phyloP scores from a whole-genome alignment of 2,797 vertebrate genomes.

The Lagodon rhomboides region DNA sequence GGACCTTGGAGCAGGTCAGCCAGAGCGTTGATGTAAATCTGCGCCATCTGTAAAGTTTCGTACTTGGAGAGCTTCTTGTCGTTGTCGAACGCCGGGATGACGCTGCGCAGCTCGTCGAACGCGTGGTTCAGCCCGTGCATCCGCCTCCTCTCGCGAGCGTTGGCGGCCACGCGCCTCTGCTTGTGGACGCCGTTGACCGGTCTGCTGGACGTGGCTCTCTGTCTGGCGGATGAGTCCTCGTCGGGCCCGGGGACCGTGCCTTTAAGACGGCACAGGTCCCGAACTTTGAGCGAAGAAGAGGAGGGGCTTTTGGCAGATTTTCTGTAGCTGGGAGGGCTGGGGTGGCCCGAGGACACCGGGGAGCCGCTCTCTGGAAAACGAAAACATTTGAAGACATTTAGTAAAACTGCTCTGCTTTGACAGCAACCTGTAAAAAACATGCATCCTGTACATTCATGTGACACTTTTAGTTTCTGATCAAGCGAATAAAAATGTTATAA shows the following conservation, averaged over 20 bases:
- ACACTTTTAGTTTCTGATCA: not conserved
- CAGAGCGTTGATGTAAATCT: constrained; percentile 97
- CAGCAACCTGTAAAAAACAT: not conserved
- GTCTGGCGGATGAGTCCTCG: constrained; percentile 71
- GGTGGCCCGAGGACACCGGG: constrained; percentile 74
- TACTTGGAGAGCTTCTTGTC: constrained; percentile 99
- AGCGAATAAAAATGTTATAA: not conserved
- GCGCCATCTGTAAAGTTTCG: constrained; percentile 97
- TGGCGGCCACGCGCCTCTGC: constrained; percentile 94
- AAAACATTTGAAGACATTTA: not conserved
- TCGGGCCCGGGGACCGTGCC: constrained; percentile 68
- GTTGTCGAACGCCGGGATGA: constrained; percentile 96
- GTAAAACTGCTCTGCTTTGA: not conserved
- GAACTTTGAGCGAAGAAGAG: constrained; percentile 80
- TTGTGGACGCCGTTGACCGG: constrained; percentile 88
- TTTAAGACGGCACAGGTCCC: constrained; percentile 84
- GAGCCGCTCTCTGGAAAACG: constrained; percentile 78
- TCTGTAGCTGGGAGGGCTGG: constrained; percentile 78
- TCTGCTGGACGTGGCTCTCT: constrained; percentile 87
- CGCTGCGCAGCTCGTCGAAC: constrained; percentile 96
- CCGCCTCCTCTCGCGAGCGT: constrained; percentile 93
- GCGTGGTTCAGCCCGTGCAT: constrained; percentile 98
- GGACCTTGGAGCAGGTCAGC: constrained; percentile 91
- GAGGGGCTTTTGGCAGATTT: constrained; percentile 73
- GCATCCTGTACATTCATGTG: fast-evolving